These are phyloP conservation scores for Arremon brunneinucha DNA, from an alignment of 2,797 vertebrate genomes.

Conservation along the genomic window DNA sequence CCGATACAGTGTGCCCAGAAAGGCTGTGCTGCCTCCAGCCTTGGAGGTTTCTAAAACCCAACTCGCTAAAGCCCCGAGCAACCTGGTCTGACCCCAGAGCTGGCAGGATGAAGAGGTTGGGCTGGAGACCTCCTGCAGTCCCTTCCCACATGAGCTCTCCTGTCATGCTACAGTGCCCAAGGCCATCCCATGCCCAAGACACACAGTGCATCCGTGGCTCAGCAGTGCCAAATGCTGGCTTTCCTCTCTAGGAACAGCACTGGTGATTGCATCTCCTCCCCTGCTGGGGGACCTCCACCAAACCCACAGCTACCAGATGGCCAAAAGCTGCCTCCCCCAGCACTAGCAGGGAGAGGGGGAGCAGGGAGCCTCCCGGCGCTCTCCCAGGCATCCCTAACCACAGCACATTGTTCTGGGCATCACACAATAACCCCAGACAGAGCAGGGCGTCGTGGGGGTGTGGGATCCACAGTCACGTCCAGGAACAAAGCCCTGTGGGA, in stretches of 20 bases:
- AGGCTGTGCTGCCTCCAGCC: background rate
- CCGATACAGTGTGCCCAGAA: background rate
- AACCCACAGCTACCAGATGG: slow-evolving; percentile 38
- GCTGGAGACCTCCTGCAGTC: background rate
- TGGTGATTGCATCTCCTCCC: background rate
- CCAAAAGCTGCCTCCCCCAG: slow-evolving; percentile 5
- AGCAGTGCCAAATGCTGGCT: background rate
- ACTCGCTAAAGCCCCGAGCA: background rate
- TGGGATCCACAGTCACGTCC: background rate
- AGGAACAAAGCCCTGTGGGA: slow-evolving; percentile 12
- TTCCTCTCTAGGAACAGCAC: background rate
- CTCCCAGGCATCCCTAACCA: slow-evolving; percentile 55
- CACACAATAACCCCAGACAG: background rate
- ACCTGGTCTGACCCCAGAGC: background rate
- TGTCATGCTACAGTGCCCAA: background rate
- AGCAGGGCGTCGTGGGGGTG: background rate
- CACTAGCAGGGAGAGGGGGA: background rate
- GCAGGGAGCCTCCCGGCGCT: background rate
- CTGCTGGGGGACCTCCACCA: slow-evolving; percentile 14
- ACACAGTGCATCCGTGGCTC: background rate
- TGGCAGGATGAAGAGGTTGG: background rate
- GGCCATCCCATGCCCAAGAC: background rate
- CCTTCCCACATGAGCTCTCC: background rate
- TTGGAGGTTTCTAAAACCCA: accelerated
- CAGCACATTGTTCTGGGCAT: slow-evolving; percentile 54